These are phyloP conservation scores for Chaitophorus viminalis DNA, from an alignment of 2,888 invertebrate genomes.

Conservation along the genomic window DNA sequence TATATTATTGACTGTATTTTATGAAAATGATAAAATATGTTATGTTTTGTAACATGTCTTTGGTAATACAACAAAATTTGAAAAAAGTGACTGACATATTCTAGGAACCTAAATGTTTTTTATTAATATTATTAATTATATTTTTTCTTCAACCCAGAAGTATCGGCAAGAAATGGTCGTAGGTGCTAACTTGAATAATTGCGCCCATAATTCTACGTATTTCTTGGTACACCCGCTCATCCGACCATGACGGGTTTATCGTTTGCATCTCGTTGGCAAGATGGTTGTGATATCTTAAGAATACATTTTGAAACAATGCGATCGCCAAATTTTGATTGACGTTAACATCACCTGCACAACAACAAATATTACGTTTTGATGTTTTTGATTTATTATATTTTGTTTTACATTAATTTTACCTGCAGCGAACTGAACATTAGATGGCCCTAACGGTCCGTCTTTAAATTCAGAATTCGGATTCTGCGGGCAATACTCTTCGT, in stretches of 20 bases:
- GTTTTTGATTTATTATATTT: conserved; percentile 18
- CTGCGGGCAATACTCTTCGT: conserved; percentile 38
- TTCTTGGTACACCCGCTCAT: conserved; percentile 50
- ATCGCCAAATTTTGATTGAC: conserved; percentile 57
- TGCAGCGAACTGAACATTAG: conserved; percentile 34
- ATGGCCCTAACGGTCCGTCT: conserved; percentile 28
- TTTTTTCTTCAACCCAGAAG: conserved; percentile 66
- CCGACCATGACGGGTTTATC: conserved; percentile 43
- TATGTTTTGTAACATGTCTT: no score
- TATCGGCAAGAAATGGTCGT: conserved; percentile 44
- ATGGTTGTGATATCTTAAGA: conserved; percentile 50
- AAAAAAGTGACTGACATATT: no score
- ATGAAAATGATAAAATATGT: no score
- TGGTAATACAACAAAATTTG: no score
- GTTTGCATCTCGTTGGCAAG: background rate
- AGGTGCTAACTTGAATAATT: conserved; percentile 38
- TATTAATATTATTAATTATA: no score
- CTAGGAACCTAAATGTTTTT: no score
- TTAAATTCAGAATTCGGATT: conserved; percentile 18
- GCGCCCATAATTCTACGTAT: conserved; percentile 34
- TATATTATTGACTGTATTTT: no score
- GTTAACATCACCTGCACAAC: conserved; percentile 25
- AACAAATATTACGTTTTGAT: background rate
- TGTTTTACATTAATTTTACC: background rate
- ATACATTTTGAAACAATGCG: conserved; percentile 47